Evolutionary conservation across 2,888 invertebrate species (phyloP), one percentile per base, ranked within the genome.

Genomic region (Synanthedon tipuliformis): DNA sequence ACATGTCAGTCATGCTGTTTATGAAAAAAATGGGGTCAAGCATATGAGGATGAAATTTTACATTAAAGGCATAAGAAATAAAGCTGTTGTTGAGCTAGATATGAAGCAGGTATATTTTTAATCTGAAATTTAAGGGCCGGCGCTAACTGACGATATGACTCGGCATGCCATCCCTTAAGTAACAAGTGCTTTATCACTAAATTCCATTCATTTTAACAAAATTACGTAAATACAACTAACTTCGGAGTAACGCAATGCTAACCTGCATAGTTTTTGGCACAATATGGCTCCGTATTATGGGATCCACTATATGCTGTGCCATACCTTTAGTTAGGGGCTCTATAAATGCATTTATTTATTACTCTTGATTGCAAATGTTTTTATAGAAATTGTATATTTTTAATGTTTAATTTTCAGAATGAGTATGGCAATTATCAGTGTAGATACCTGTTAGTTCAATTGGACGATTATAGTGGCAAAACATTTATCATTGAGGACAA

Each of bases 1-100:
- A 59, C 95, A 95, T 86, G 94, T 96, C 48, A 93, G 94, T 59
- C 95, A 96, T 81, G 83, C 90, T 50, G 85, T 90, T 48, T 97
- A 93, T 77, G 88, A 91, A 59, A 91, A 92, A 58, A 91, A 95
- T 71, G 95, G 94, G 15, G 89, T 90, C 12, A 90, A 92, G 59
- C 93, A 94, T 65, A 91, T 97, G 89, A 89, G 95, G 64, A 96
- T 98, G 94, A 91, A 93, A 70, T 98, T 97, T 79, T 94, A 97
- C 70, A 89, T 97, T 55, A 93, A 96, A 81, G 97, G 97, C 41
- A 86, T 91, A 49, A 89, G 93, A 57, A 92, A 92, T 66, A 93
- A 92, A 67, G 97, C 92, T 41, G 93, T 95, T 52, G 97, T 94
- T 8, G 92, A 95, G 72, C 85, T 97, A 58, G 97, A 97, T 83